Conservation (phyloP, 2,888 invertebrate genomes). For the Diarsia brunnea region DNA sequence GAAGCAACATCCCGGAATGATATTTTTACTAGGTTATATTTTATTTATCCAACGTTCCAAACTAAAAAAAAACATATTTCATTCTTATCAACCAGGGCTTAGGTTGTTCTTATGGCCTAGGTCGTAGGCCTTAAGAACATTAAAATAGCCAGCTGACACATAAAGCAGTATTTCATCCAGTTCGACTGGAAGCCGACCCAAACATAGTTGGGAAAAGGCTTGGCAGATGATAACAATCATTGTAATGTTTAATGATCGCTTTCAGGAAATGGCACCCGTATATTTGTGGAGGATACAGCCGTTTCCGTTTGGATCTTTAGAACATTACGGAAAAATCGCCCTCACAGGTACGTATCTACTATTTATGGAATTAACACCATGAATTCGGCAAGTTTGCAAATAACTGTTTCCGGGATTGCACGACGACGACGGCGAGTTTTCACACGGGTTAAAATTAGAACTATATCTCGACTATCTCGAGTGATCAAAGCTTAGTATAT, state of each 20-base stretch:
- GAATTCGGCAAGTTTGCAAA: not conserved
- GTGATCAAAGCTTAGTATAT: not conserved
- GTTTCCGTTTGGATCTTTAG: conserved; percentile 76
- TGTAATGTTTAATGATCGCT: conserved; percentile 31
- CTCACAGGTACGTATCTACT: conserved; percentile 72
- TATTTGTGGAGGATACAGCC: conserved; percentile 76
- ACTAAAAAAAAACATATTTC: not conserved
- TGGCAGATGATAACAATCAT: not conserved
- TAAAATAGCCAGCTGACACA: not conserved
- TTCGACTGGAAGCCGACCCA: not conserved
- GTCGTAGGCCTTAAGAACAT: not conserved
- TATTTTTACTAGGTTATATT: not conserved
- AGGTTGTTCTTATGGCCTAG: too few relatives aligned
- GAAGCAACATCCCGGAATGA: not conserved
- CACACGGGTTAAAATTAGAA: not conserved
- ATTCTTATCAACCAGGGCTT: too few relatives aligned
- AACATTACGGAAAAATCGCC: conserved; percentile 81
- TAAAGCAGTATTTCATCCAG: not conserved
- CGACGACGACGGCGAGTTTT: not conserved
- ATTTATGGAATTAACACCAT: not conserved
- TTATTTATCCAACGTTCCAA: not conserved
- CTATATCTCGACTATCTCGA: not conserved
- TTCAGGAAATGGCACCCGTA: conserved; percentile 76
- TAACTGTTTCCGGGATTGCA: not conserved
- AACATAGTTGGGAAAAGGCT: not conserved